Conservation (phyloP, 1,140 invertebrate species). For the Cheumatopsyche charites region DNA sequence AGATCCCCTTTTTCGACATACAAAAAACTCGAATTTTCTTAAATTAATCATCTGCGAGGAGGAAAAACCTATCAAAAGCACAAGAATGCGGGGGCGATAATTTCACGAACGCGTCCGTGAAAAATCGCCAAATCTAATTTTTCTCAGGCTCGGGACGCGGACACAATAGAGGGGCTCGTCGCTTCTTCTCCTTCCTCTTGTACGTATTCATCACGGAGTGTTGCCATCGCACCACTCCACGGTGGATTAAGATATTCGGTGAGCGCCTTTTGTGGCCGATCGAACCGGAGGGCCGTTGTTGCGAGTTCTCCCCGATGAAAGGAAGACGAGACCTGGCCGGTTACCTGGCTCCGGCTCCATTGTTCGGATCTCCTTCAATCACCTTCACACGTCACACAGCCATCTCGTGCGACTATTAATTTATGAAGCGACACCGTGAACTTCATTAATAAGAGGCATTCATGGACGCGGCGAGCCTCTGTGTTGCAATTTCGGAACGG, state of each 20-base stretch:
- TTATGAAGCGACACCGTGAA: constrained; percentile 45
- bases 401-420: constrained; percentile 45
- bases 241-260: constrained; percentile 47
- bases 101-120: constrained; percentile 33
- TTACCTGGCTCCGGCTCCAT: constrained; percentile 31
- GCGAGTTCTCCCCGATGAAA: constrained; percentile 18
- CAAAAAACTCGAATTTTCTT: constrained; percentile 2
- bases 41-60: neutral
- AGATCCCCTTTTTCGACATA: constrained; percentile 11
- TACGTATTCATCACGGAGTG: constrained; percentile 34
- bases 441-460: constrained; percentile 45
- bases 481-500: constrained; percentile 17
- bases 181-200: neutral
- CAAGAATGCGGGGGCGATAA: constrained; percentile 17
- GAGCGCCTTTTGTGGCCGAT: constrained; percentile 39
- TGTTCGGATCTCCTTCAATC: constrained; percentile 44
- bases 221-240: constrained; percentile 39
- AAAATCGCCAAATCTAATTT: constrained; percentile 47
- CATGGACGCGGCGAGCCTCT: neutral
- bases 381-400: constrained; percentile 36
- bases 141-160: constrained; percentile 22
- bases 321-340: constrained; percentile 23
- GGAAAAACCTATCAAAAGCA: too few species aligned
- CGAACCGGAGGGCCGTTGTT: constrained; percentile 21
- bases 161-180: constrained; percentile 36